Conservation (phyloP, 2,797 vertebrate species). For the Danio kyathit region DNA sequence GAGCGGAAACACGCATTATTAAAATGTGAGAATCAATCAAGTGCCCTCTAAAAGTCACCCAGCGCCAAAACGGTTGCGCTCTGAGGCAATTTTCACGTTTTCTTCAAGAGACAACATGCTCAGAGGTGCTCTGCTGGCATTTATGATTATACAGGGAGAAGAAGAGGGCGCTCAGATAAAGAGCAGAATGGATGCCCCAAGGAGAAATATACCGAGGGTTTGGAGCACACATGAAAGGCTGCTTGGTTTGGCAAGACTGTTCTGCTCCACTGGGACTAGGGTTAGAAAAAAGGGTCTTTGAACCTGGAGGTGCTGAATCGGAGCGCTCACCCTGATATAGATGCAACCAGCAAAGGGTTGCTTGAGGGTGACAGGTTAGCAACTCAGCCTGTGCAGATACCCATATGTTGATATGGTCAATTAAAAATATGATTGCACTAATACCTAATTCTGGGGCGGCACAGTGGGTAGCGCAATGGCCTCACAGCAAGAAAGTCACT, state of each 20-base stretch:
- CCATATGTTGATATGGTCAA: slow-evolving; percentile 53
- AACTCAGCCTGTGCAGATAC: slow-evolving; percentile 20
- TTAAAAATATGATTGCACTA: background rate
- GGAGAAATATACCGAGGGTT: slow-evolving; percentile 21
- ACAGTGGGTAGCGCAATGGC: too few species aligned
- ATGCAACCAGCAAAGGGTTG: slow-evolving; percentile 1
- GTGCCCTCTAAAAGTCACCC: slow-evolving; percentile 47
- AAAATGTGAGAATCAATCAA: slow-evolving; percentile 70
- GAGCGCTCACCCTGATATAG: slow-evolving; percentile 33
- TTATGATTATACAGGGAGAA: slow-evolving; percentile 28
- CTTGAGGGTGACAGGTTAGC: slow-evolving; percentile 38
- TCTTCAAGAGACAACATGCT: slow-evolving; percentile 37
- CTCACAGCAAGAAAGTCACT: too few species aligned
- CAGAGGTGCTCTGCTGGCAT: slow-evolving; percentile 49
- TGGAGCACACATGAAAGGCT: slow-evolving; percentile 35
- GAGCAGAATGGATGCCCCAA: slow-evolving; percentile 63
- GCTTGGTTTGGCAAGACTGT: slow-evolving; percentile 18
- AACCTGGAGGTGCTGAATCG: background rate
- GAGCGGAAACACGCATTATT: slow-evolving; percentile 71
- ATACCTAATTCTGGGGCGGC: background rate
- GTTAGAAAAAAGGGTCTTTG: slow-evolving; percentile 31
- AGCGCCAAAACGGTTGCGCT: slow-evolving; percentile 17
- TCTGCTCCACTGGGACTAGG: background rate
- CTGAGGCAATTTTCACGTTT: slow-evolving; percentile 32
- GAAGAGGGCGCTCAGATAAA: slow-evolving; percentile 61